A percentile compares a stretch with the other conserved stretches of the same genome.
Conservation (phyloP, 1,140 invertebrate species). For the Platyscapa corneri region DNA sequence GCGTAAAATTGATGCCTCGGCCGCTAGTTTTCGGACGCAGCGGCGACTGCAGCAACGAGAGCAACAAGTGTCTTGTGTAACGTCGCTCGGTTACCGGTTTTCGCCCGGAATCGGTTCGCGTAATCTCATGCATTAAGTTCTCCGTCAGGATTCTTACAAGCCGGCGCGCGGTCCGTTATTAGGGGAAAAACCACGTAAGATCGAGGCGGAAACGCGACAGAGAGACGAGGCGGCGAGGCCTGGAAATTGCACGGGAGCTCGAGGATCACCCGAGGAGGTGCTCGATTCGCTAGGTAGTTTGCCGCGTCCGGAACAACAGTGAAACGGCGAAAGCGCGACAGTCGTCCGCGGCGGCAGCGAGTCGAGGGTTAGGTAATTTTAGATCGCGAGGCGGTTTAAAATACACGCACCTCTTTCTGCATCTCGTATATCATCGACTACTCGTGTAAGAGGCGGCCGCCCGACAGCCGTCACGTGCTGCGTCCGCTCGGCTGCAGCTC, state of each 20-base stretch:
- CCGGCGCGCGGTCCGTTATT: background rate
- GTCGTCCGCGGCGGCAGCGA: background rate
- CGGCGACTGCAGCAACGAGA: background rate
- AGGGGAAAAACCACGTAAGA: background rate
- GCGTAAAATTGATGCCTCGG: too few relatives aligned
- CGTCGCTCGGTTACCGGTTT: background rate
- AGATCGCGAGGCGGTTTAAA: conserved; percentile 10
- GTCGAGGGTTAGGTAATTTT: conserved; percentile 14
- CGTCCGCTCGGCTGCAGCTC: conserved; percentile 15
- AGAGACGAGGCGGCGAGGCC: too few relatives aligned
- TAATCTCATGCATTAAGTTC: background rate
- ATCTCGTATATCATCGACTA: conserved; percentile 56
- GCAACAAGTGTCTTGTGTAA: too few relatives aligned
- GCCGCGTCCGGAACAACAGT: too few relatives aligned
- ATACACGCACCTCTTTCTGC: conserved; percentile 12
- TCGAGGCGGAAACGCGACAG: background rate
- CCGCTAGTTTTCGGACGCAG: background rate
- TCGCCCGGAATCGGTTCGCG: background rate
- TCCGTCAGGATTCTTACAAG: background rate
- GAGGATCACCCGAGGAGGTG: background rate
- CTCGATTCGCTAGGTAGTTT: background rate
- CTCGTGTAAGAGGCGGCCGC: conserved; percentile 46
- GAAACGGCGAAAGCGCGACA: background rate
- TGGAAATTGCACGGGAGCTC: background rate
- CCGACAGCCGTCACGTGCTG: conserved; percentile 59